A percentile compares a stretch with the other conserved stretches of the same genome.
phyloP scores from a whole-genome alignment of 1,140 invertebrate genomes.

The Choristoneura fumiferana region DNA sequence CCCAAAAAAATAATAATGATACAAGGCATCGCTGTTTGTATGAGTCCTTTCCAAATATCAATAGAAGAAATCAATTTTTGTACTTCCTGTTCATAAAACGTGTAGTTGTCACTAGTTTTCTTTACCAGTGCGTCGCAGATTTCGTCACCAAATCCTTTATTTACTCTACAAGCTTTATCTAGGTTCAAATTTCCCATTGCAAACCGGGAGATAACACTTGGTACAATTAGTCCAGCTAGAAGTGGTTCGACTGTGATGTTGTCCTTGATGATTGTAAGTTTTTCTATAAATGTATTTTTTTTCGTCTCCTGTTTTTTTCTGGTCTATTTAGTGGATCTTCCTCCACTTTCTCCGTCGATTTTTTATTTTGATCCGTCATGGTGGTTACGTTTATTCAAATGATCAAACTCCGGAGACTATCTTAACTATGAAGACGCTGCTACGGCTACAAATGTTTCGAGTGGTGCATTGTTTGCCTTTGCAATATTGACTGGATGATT shows the following conservation, averaged over 20 bases:
- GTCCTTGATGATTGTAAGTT: constrained; percentile 49
- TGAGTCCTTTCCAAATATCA: constrained; percentile 74
- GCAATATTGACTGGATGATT: constrained; percentile 46
- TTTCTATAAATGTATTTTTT: constrained; percentile 53
- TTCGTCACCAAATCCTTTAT: constrained; percentile 72
- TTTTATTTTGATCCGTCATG: constrained; percentile 54
- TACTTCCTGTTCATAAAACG: constrained; percentile 70
- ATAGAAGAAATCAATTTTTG: no score
- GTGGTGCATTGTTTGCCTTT: constrained; percentile 48
- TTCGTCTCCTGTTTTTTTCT: constrained; percentile 25
- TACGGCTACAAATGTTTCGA: constrained; percentile 35
- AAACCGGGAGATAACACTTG: constrained; percentile 77
- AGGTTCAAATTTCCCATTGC: constrained; percentile 80
- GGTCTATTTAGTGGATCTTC: constrained; percentile 56
- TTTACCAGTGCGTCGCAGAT: constrained; percentile 77
- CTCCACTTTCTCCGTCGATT: constrained; percentile 42
- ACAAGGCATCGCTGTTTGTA: constrained; percentile 79
- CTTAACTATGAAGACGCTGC: constrained; percentile 34
- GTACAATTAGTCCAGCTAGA: constrained; percentile 78
- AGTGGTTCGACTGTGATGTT: constrained; percentile 80
- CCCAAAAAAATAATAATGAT: constrained; percentile 81
- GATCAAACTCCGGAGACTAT: constrained; percentile 39
- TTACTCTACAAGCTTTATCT: constrained; percentile 81
- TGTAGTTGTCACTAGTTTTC: constrained; percentile 66
- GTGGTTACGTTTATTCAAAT: constrained; percentile 22